Evolutionary conservation across 2,113 vertebrate species (phyloP), one percentile per base, ranked within the genome.

Genomic region (Alosa alosa): DNA sequence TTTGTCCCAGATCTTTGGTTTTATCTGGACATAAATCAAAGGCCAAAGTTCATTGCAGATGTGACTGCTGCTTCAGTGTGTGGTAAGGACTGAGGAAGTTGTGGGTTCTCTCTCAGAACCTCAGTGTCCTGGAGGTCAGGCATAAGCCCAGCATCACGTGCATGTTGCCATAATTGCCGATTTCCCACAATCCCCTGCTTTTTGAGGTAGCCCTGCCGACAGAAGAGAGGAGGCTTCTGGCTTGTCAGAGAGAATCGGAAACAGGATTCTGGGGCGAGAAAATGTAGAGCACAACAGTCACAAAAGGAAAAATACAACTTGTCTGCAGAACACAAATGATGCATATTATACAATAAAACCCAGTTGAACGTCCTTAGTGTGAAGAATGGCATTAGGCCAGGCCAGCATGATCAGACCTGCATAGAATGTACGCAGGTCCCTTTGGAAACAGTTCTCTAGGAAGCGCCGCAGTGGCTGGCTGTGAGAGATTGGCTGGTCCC

Each of bases 391-490:
- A 39, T 82, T 46, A 60, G 72, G 36, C 7, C 2, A 4, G 46
- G 46, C 7, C 2, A 4, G 46, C 87, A 18, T 72, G 68, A 4
- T 86, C 60, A 95, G 46, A 99, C 98, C 98, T 95, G 97, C 97
- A 92, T 97, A 99, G 94, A 98, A 99, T 81, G 92, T 91, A 86
- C 98, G 95, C 85, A 99, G 94, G 89, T 99, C 98, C 0, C 95
- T 97, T 87, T 94, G 87, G 85, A 99, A 90, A 88, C 97, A 99
- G 93, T 97, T 97, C 91, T 99, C 98, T 87, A 99, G 90, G 89
- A 99, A 99, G 8, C 97, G 96, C 22, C 97, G 94, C 86, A 99
- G 95, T 0, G 98, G 98, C 81, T 99, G 96, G 87, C 97, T 94
- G 92, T 99, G 98, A 60, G 97, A 96, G 0, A 96, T 89, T 0